These are phyloP conservation scores for Zoanthus sociatus DNA, from an alignment of 92 coral and sea anemone species.

Conservation along the genomic window DNA sequence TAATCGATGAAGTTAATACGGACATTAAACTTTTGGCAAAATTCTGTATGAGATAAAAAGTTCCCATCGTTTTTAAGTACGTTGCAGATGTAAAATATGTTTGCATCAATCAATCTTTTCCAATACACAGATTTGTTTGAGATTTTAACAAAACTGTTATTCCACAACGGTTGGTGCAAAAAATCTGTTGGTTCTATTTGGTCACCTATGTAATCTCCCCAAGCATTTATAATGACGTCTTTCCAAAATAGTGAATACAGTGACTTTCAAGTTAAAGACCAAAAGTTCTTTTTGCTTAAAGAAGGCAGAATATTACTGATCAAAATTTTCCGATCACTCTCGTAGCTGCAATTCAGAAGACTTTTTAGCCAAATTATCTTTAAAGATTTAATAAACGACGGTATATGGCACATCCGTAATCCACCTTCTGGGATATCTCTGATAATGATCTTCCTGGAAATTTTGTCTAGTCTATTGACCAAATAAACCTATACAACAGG, in stretches of 20 bases:
- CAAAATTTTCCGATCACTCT: neutral
- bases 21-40: neutral
- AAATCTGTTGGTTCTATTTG: neutral
- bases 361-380: neutral
- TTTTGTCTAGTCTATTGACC: neutral
- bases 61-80: neutral
- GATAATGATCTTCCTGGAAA: neutral
- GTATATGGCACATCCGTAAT: neutral
- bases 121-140: neutral
- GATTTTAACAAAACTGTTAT: constrained; percentile 9
- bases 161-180: constrained; percentile 7
- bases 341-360: neutral
- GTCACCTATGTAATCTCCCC: neutral
- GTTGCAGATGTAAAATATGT: too few relatives aligned
- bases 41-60: neutral
- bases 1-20: neutral
- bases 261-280: too few relatives aligned
- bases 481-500: neutral
- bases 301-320: neutral
- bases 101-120: neutral
- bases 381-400: neutral
- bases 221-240: neutral
- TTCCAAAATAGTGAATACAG: neutral
- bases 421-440: neutral
- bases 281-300: too few relatives aligned